phyloP scores from a whole-genome alignment of 2,113 vertebrate genomes.

The Notothenia coriiceps region DNA sequence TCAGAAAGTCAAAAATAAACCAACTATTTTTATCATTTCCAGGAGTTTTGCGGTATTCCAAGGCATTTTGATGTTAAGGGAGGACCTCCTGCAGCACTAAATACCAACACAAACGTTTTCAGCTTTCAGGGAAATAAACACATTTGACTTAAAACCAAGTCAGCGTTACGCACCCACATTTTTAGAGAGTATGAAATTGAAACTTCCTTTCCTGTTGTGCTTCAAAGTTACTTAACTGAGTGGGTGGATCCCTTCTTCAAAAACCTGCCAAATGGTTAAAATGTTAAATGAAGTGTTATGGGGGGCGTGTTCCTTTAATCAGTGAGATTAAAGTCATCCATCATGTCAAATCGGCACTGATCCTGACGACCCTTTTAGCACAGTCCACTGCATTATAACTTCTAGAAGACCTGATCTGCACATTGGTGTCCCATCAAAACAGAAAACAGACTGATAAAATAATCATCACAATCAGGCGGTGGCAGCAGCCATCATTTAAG shows the following conservation, averaged over 20 bases:
- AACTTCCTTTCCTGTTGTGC: neutral
- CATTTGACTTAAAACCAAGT: neutral
- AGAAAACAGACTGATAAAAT: neutral
- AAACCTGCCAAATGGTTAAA: constrained; percentile 37
- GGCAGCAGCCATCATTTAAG: neutral
- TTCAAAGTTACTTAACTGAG: constrained; percentile 10
- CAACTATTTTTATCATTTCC: constrained; percentile 28
- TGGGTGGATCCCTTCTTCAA: constrained; percentile 3
- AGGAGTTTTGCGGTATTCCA: constrained; percentile 9
- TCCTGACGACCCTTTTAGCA: constrained; percentile 47
- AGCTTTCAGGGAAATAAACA: constrained; percentile 9
- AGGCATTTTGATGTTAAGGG: constrained; percentile 14
- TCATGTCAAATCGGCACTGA: constrained; percentile 60
- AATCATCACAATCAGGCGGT: neutral
- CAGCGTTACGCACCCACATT: neutral
- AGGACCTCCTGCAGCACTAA: constrained; percentile 9
- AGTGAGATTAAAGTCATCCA: constrained; percentile 75
- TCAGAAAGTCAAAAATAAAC: constrained; percentile 29
- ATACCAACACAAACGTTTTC: constrained; percentile 2
- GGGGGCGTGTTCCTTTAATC: constrained; percentile 59
- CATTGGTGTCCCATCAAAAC: constrained; percentile 1
- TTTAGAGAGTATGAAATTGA: neutral
- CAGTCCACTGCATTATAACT: constrained; percentile 42
- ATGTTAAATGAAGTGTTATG: constrained; percentile 69
- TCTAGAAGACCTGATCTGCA: constrained; percentile 11